These are phyloP conservation scores for Rhizoglyphus robini DNA, from an alignment of 1,140 invertebrate genomes.

Conservation along the genomic window DNA sequence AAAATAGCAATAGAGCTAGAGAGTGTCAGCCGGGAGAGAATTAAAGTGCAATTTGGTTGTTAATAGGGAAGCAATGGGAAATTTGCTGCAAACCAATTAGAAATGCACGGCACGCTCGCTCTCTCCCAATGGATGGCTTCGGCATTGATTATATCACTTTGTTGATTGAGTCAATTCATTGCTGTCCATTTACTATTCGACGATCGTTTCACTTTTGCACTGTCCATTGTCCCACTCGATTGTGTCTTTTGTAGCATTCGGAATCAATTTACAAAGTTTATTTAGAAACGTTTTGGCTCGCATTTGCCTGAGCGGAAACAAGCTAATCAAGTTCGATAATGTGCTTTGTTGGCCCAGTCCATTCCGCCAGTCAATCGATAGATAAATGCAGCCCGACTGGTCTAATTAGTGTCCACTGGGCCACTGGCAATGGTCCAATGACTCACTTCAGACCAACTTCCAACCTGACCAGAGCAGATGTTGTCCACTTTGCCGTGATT, in stretches of 20 bases:
- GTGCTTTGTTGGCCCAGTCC: neutral
- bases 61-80: neutral
- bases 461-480: neutral
- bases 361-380: neutral
- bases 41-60: constrained; percentile 2
- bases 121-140: neutral
- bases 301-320: constrained; percentile 9
- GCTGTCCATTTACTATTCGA: neutral
- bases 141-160: constrained; percentile 7
- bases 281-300: neutral
- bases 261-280: neutral
- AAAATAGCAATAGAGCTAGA: too few species aligned
- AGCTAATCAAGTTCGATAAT: constrained; percentile 11
- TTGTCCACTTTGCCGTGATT: neutral
- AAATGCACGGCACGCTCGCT: neutral
- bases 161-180: constrained; percentile 12
- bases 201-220: neutral
- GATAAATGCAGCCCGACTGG: neutral
- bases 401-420: neutral
- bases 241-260: neutral
- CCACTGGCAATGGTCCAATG: neutral
- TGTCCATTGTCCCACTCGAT: neutral
- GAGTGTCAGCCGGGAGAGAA: neutral
- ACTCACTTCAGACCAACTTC: too few species aligned
- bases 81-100: neutral